A percentile compares a stretch with the other conserved stretches of the same genome.
Conservation (phyloP, 2,888 invertebrate genomes). For the Lasioglossum morio region DNA sequence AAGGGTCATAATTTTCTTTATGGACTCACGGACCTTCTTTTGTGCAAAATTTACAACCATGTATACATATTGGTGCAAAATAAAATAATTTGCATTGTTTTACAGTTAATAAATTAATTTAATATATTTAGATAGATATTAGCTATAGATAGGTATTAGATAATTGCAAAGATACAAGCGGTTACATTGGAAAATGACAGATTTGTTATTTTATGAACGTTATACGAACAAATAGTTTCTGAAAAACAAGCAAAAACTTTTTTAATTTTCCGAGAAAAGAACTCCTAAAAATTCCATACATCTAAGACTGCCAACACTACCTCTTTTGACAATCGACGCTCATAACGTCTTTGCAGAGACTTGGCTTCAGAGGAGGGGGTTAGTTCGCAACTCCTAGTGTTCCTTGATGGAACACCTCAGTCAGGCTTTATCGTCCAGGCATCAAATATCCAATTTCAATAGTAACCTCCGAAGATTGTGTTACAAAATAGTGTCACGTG, state of each 20-base stretch:
- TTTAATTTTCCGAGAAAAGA: too few species aligned
- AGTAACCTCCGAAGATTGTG: background rate
- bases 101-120: too few species aligned
- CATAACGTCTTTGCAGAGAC: background rate
- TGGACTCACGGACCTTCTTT: too few species aligned
- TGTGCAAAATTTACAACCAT: too few species aligned
- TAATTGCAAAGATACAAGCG: background rate
- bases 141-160: too few species aligned
- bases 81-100: too few species aligned
- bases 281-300: background rate
- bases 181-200: background rate
- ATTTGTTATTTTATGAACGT: background rate
- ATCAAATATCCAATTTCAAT: background rate
- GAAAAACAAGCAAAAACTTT: too few species aligned
- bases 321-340: background rate
- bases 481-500: background rate
- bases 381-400: background rate
- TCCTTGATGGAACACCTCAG: background rate
- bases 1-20: background rate
- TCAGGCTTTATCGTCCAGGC: background rate
- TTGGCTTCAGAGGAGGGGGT: background rate
- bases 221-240: background rate
- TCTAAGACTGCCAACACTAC: background rate
- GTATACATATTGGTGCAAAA: too few species aligned
- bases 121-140: too few species aligned